Percentiles rank a stretch among this genome's conserved stretches.
Conservation (phyloP, 37 sponge, comb jelly and placozoan species). For the Cliona cf. orientalis region DNA sequence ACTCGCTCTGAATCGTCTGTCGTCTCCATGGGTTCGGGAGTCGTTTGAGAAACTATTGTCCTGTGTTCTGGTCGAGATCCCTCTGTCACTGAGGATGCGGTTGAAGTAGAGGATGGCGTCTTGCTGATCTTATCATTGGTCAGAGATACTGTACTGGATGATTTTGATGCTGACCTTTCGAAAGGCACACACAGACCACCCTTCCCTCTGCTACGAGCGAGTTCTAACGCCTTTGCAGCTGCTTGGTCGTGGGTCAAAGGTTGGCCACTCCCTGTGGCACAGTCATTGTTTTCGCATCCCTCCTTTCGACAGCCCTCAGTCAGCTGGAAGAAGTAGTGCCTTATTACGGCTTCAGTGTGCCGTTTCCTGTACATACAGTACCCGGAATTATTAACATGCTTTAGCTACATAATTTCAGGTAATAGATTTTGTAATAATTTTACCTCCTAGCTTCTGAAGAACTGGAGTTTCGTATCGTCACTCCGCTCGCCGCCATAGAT, state of each 20-base stretch:
- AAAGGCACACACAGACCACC: conserved; percentile 17
- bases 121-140: background rate
- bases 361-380: background rate
- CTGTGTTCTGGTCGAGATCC: background rate
- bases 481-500: too few relatives aligned
- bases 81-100: background rate
- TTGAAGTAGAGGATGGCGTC: background rate
- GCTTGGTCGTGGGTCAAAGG: conserved; percentile 61
- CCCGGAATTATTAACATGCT: background rate
- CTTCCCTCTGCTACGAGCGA: conserved; percentile 13
- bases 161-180: background rate
- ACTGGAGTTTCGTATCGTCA: too few relatives aligned
- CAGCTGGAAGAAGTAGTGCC: conserved; percentile 69
- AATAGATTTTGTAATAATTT: too few relatives aligned
- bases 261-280: conserved; percentile 71
- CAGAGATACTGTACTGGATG: background rate
- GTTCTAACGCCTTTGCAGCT: conserved; percentile 61
- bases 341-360: conserved; percentile 18
- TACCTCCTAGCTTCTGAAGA: too few relatives aligned
- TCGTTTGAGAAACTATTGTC: background rate
- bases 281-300: conserved; percentile 64
- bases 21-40: conserved; percentile 23
- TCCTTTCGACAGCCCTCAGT: conserved; percentile 79
- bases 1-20: conserved; percentile 10
- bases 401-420: too few relatives aligned